Base-by-base conservation (phyloP, 2,888 invertebrate species). In the Melanostoma mellinum region DNA sequence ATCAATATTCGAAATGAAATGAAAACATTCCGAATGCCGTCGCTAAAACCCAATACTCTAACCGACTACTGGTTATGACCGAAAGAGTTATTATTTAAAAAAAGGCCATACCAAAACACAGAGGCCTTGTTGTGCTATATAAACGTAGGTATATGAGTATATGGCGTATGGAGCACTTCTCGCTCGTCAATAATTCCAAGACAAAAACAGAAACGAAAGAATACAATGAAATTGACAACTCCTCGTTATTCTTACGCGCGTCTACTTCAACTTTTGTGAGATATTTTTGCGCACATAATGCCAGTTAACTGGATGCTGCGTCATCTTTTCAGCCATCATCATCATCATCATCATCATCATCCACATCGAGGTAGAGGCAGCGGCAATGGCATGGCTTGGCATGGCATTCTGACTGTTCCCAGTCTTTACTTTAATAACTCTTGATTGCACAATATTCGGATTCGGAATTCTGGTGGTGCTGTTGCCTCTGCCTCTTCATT, bases 371-470 rank as follows among this genome's bases (percentile, higher is more conserved):
- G 20, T 20, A 20, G 20, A 20, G 20, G 20, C 20, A 20, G 20
- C 20, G 20, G 20, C 20, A 20, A 20, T 20, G 20, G 20, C 5
- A 46, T 36, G 35, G 10, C 68, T 60, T 75, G 35, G 56, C 65
- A 68, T 78, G 78, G 74, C 69, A 82, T 84, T 84, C 84, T 75
- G 84, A 71, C 69, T 71, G 74, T 71, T 84, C 74, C 60, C 78
- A 79, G 84, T 84, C 84, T 79, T 78, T 84, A 84, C 79, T 79
- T 84, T 85, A 85, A 85, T 85, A 85, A 85, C 80, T 80, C 85
- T 85, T 85, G 85, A 85, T 85, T 85, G 85, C 85, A 85, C 80
- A 85, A 85, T 76, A 85, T 85, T 85, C 75, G 75, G 80, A 85
- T 85, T 85, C 75, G 75, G 80, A 85, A 85, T 85, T 76, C 80